Percentiles rank a stretch among this genome's conserved stretches.
Evolutionary conservation across 1,140 invertebrate genomes (phyloP).

Genomic region (Chironomus tepperi): DNA sequence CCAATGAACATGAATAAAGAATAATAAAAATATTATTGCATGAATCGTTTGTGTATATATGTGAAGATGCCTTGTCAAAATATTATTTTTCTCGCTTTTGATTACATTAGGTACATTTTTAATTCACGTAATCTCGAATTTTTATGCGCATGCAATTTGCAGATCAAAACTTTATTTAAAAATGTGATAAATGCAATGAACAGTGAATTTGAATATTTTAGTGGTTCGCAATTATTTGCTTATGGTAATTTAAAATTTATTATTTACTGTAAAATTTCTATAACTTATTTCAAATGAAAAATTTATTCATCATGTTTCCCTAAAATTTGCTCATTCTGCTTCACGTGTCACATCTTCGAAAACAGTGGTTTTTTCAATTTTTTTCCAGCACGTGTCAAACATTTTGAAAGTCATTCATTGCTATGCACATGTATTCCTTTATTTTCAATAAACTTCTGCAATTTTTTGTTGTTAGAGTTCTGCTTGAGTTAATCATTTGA

Average conservation of each 20-base stretch:
- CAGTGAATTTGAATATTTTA: neutral
- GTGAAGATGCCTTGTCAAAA: neutral
- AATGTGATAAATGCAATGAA: no score
- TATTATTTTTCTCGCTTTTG: neutral
- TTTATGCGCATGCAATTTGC: no score
- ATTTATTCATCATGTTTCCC: neutral
- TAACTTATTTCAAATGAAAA: no score
- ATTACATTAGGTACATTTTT: no score
- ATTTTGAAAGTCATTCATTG: neutral
- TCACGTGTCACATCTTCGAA: constrained; percentile 5
- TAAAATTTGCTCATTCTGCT: neutral
- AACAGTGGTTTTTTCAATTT: constrained; percentile 8
- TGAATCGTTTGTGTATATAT: neutral
- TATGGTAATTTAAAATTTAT: no score
- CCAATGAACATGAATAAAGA: neutral
- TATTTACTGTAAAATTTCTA: no score
- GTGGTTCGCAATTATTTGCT: no score
- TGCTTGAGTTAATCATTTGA: neutral
- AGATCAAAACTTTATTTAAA: no score
- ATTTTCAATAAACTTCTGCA: neutral
- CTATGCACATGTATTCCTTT: neutral
- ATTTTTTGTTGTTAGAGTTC: neutral
- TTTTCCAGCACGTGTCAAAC: neutral
- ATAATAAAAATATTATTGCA: constrained; percentile 7
- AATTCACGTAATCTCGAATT: no score